Conservation (phyloP, 2,797 vertebrate genomes). For the Rhynchotus rufescens region DNA sequence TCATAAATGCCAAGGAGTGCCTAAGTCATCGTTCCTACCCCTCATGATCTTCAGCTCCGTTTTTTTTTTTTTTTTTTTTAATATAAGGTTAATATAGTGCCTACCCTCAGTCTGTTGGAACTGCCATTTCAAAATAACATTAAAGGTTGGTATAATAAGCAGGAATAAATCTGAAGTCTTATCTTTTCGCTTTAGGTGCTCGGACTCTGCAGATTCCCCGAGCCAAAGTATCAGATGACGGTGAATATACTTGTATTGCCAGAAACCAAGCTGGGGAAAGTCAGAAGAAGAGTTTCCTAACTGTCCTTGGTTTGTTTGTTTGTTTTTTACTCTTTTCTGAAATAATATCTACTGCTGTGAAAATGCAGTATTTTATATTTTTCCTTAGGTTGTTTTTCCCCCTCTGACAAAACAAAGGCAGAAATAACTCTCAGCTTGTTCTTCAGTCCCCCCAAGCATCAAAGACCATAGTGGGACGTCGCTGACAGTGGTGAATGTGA, state of each 20-base stretch:
- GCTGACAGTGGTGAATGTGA: conserved; percentile 85
- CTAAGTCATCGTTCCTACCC: background rate
- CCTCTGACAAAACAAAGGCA: background rate
- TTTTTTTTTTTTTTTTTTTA: background rate
- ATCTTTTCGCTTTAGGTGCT: conserved; percentile 82
- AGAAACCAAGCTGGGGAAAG: conserved; percentile 92
- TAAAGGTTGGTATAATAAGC: background rate
- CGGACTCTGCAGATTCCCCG: conserved; percentile 91
- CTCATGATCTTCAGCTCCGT: background rate
- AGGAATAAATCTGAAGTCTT: background rate
- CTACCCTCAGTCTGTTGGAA: background rate
- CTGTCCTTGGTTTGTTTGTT: conserved; percentile 88
- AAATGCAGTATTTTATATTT: background rate
- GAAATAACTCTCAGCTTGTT: conserved; percentile 20
- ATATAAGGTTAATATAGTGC: background rate
- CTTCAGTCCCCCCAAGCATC: conserved; percentile 93
- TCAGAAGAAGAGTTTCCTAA: conserved; percentile 89
- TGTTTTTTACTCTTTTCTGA: background rate
- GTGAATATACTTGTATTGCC: conserved; percentile 92
- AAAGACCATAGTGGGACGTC: conserved; percentile 84
- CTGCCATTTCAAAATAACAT: background rate
- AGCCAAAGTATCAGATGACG: conserved; percentile 89
- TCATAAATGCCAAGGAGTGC: background rate
- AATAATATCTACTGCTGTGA: background rate
- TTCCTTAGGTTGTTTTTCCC: background rate